phyloP scores from a whole-genome alignment of 2,797 vertebrate genomes.

The Pseudopleuronectes americanus region DNA sequence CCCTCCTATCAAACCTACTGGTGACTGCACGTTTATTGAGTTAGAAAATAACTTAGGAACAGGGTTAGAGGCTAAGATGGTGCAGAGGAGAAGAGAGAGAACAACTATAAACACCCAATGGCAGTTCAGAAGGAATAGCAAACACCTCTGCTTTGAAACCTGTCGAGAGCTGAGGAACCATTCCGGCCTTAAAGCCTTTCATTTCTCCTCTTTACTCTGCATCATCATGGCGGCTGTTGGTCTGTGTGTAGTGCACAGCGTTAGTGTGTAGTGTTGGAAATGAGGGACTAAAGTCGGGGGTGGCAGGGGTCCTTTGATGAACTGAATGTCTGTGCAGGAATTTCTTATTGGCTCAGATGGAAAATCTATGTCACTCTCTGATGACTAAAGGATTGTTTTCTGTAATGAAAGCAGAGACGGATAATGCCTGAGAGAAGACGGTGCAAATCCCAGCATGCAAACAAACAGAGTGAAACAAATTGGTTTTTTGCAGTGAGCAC shows the following conservation, averaged over 20 bases:
- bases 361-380: constrained; percentile 6
- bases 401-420: constrained; percentile 12
- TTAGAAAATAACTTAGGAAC: constrained; percentile 15
- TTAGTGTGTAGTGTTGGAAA: constrained; percentile 5
- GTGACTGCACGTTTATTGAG: constrained; percentile 37
- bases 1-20: constrained; percentile 12
- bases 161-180: constrained; percentile 42
- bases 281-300: not conserved
- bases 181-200: constrained; percentile 45
- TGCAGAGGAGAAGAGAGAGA: constrained; percentile 40
- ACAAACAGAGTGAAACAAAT: constrained; percentile 49
- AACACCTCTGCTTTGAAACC: constrained; percentile 51
- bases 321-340: not conserved
- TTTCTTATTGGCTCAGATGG: constrained; percentile 4
- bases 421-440: not conserved
- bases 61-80: constrained; percentile 19
- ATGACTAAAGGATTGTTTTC: not conserved
- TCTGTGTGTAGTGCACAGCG: constrained; percentile 7
- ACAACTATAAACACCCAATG: constrained; percentile 51
- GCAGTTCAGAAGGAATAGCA: constrained; percentile 53
- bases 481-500: not conserved
- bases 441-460: constrained; percentile 45
- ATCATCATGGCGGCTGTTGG: constrained; percentile 27
- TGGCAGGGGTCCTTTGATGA: not conserved
- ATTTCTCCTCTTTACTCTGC: constrained; percentile 40